Conservation (phyloP, 2,797 vertebrate species). For the Lagorchestes hirsutus region DNA sequence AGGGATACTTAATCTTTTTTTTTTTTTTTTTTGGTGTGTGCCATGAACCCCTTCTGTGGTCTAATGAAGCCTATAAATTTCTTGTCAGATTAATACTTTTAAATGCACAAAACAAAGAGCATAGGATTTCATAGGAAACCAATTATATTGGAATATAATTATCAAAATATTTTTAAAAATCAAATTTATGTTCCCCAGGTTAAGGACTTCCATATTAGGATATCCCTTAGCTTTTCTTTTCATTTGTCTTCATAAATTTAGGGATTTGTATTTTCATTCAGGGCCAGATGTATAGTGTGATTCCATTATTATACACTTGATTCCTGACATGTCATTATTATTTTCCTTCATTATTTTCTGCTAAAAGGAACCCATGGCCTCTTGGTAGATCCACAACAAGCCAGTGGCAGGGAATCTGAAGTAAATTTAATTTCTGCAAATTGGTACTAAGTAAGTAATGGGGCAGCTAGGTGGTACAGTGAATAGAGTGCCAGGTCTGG, state of each 20-base stretch:
- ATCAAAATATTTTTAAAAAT: background rate
- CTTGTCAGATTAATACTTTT: background rate
- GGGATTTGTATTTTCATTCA: slow-evolving; percentile 60
- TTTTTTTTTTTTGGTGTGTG: background rate
- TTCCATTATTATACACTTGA: slow-evolving; percentile 56
- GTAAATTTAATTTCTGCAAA: slow-evolving; percentile 37
- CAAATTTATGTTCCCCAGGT: background rate
- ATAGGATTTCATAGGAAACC: background rate
- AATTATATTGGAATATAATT: background rate
- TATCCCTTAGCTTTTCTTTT: background rate
- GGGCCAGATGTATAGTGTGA: slow-evolving; percentile 72
- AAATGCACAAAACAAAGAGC: background rate
- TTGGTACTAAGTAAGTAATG: slow-evolving; percentile 31
- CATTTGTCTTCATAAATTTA: slow-evolving; percentile 55
- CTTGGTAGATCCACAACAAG: slow-evolving; percentile 53
- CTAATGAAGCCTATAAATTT: background rate
- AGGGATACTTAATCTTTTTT: background rate
- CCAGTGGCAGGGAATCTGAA: slow-evolving; percentile 33
- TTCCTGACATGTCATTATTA: slow-evolving; percentile 48
- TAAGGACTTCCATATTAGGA: background rate
- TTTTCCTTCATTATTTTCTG: slow-evolving; percentile 36
- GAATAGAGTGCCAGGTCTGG: background rate
- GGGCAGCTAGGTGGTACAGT: background rate
- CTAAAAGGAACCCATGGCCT: slow-evolving; percentile 31
- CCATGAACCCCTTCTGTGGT: background rate